Evolutionary conservation across 2,888 invertebrate species (phyloP), one percentile per base, ranked within the genome.

Genomic region (Zele albiditarsus): DNA sequence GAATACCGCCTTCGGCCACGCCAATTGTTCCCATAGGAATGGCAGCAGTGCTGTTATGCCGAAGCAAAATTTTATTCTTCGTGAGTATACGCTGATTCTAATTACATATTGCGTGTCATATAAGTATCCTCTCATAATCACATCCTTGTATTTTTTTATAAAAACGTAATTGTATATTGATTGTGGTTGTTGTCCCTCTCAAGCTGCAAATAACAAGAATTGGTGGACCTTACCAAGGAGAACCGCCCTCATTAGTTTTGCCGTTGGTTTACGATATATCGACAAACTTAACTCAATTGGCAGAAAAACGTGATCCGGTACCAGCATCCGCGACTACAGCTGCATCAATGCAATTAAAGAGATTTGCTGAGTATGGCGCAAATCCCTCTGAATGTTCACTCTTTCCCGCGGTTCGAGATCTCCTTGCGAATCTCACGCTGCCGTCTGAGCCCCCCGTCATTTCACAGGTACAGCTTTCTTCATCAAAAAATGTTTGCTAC

Each of bases 1-100:
- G 98, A 74, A 95, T 97, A 82, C 97, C 98, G 75, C 97, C 97
- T 79, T 95, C 96, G 53, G 94, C 94, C 20, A 92, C 93, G 33
- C 96, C 95, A 71, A 95, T 97, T 83, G 95, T 97, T 81, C 97
- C 97, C n/a, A 94, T 94, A 71, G 97, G 98, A 10, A 95, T 95
- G 90, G 94, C 96, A 28, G 97, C 96, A 67, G 95, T 98, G 82
- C 91, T 97, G 76, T 94, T 96, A 80, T 95, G 95, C 82, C 94
- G 95, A 79, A 94, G 94, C 85, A 98, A 97, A 90, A 96, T 98
- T 85, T 92, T 98, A 5, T 96, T 98, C 90, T 98, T 97, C 89
- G 96, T 97, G 89, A 93, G 95, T 92, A 67, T 71, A 73, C 28
- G 12, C 23, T 71, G 14, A 4, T 10, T 8, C 66, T 16, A 57